Evolutionary conservation across 37 sponge, comb jelly and placozoan genomes (phyloP).

Genomic region (Aphrocallistes beatrix): DNA sequence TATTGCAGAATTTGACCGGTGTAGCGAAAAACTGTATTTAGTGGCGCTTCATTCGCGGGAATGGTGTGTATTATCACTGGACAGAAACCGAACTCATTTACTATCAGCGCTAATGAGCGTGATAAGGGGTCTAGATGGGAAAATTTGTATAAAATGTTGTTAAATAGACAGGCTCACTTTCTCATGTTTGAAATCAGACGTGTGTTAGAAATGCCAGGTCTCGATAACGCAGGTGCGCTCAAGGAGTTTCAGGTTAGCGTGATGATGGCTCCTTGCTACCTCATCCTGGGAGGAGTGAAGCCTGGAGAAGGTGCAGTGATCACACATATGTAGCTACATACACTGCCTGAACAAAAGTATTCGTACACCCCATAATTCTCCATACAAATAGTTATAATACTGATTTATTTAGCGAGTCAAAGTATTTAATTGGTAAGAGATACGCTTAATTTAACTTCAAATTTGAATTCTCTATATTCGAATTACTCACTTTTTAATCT

Average conservation of each 20-base stretch:
- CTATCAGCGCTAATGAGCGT: conserved; percentile 72
- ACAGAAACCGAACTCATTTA: conserved; percentile 49
- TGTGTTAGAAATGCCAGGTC: conserved; percentile 18
- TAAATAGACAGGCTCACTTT: conserved; percentile 24
- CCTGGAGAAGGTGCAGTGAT: conserved; percentile 74
- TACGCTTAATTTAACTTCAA: too few relatives aligned
- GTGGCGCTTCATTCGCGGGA: conserved; percentile 65
- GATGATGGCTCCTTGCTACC: conserved; percentile 72
- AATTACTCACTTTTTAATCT: too few relatives aligned
- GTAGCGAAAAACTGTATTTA: conserved; percentile 52
- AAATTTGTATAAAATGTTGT: conserved; percentile 37
- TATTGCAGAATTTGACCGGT: conserved; percentile 51
- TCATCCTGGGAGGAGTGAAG: conserved; percentile 58
- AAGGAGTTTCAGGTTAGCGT: conserved; percentile 29
- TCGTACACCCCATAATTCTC: too few relatives aligned
- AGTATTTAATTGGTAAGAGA: too few relatives aligned
- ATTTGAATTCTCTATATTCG: too few relatives aligned
- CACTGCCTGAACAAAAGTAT: too few relatives aligned
- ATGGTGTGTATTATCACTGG: conserved; percentile 68
- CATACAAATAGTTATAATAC: too few relatives aligned
- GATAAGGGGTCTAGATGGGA: conserved; percentile 27
- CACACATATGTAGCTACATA: too few relatives aligned
- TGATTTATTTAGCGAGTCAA: too few relatives aligned
- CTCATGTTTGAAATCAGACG: conserved; percentile 36
- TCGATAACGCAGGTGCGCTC: conserved; percentile 37